A percentile compares a stretch with the other conserved stretches of the same genome.
Evolutionary conservation across 2,113 vertebrate species (phyloP).

Genomic region (Eublepharis macularius): DNA sequence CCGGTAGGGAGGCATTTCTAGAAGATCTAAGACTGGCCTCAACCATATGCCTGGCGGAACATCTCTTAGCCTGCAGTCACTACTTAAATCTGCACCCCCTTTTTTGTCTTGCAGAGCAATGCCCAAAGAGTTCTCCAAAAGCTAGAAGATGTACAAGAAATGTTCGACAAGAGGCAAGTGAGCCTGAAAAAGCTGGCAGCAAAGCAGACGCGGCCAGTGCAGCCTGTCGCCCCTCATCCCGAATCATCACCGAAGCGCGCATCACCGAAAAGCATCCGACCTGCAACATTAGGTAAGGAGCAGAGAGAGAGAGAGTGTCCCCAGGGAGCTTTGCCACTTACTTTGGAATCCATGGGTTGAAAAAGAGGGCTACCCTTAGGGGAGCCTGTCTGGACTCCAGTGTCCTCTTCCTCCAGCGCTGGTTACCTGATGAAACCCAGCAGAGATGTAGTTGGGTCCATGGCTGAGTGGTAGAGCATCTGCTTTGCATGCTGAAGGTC

Average conservation of each 20-base stretch:
- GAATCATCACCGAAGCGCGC: slow-evolving; percentile 91
- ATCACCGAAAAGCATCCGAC: slow-evolving; percentile 77
- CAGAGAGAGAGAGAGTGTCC: background rate
- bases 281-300: slow-evolving; percentile 74
- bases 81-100: background rate
- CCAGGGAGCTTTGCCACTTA: background rate
- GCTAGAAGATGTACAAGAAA: slow-evolving; percentile 89
- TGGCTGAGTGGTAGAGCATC: no score
- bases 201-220: slow-evolving; percentile 92
- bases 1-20: no score
- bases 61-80: background rate
- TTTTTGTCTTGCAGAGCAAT: slow-evolving; percentile 72
- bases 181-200: slow-evolving; percentile 92
- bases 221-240: slow-evolving; percentile 91
- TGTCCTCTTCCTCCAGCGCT: background rate
- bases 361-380: background rate
- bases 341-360: background rate
- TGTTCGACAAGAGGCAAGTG: slow-evolving; percentile 91
- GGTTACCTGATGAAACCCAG: background rate
- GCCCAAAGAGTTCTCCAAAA: slow-evolving; percentile 85
- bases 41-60: no score
- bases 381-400: background rate
- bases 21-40: no score
- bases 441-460: no score
- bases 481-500: no score